These are phyloP conservation scores for Philaethria dido DNA, from an alignment of 2,888 invertebrate genomes.

Conservation along the genomic window DNA sequence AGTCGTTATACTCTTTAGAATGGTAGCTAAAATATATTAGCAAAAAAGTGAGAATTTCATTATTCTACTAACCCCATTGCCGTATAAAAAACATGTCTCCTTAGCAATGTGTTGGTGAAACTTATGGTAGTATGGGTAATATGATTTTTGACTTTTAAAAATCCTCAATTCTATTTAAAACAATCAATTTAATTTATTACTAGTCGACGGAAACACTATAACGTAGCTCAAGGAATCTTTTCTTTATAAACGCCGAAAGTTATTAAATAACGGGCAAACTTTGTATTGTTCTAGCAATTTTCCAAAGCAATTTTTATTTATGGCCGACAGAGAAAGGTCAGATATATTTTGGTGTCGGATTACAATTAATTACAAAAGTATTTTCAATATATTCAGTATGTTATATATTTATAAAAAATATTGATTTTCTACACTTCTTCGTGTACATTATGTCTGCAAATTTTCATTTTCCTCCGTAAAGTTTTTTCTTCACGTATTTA, in stretches of 20 bases:
- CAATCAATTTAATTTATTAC: constrained; percentile 9
- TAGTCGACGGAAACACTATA: constrained; percentile 18
- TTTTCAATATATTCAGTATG: constrained; percentile 8
- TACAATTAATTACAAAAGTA: constrained; percentile 3
- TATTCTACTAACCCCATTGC: no score
- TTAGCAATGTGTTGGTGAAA: no score
- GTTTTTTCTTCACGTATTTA: no score
- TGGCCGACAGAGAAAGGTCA: constrained; percentile 12
- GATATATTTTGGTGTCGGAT: constrained; percentile 16
- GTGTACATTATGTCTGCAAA: no score
- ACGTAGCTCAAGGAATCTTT: constrained; percentile 26
- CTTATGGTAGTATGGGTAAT: no score
- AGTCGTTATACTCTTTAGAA: no score
- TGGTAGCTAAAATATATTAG: no score
- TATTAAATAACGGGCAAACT: constrained; percentile 36
- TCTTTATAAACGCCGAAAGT: constrained; percentile 35
- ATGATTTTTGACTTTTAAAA: neutral
- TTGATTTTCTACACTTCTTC: no score
- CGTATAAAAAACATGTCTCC: no score
- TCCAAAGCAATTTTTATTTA: constrained; percentile 39
- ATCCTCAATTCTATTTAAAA: neutral
- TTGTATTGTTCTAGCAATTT: constrained; percentile 36
- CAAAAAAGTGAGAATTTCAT: no score
- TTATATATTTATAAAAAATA: no score
- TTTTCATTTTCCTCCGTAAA: no score